A percentile compares a stretch with the other conserved stretches of the same genome.
Evolutionary conservation across 2,888 invertebrate species (phyloP).

Genomic region (Carpatolechia fugitivella): DNA sequence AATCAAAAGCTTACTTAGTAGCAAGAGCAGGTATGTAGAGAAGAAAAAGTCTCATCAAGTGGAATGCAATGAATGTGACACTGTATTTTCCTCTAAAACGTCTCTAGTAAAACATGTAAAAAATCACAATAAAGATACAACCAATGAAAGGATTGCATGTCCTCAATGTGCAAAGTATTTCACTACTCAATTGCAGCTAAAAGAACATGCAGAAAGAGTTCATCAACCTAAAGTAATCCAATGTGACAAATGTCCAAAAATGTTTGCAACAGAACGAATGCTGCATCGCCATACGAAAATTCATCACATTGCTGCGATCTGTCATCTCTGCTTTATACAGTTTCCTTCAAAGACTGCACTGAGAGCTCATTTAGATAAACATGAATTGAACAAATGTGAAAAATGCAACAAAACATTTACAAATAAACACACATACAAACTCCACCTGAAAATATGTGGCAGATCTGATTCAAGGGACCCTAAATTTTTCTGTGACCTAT

Average conservation of each 20-base stretch:
- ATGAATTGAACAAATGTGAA: constrained; percentile 47
- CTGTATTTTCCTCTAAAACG: constrained; percentile 34
- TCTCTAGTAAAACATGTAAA: constrained; percentile 44
- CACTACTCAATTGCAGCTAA: constrained; percentile 35
- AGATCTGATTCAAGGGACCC: constrained; percentile 29
- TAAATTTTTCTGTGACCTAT: constrained; percentile 59
- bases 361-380: constrained; percentile 51
- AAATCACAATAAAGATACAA: constrained; percentile 31
- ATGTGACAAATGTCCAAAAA: constrained; percentile 54
- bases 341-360: constrained; percentile 53
- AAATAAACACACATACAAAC: constrained; percentile 47
- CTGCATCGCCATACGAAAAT: constrained; percentile 47
- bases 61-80: constrained; percentile 53
- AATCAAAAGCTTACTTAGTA: constrained; percentile 44
- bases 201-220: constrained; percentile 49
- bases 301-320: constrained; percentile 47
- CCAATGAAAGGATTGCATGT: constrained; percentile 36
- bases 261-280: constrained; percentile 52
- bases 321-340: constrained; percentile 52
- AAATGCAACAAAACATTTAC: constrained; percentile 48
- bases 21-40: constrained; percentile 36
- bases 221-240: constrained; percentile 53
- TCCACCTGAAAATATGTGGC: constrained; percentile 53
- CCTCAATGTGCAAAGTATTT: constrained; percentile 52
- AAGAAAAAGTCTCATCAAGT: constrained; percentile 29